Base-by-base conservation (phyloP, 2,113 vertebrate species). In the Plecturocebus donacophilus region DNA sequence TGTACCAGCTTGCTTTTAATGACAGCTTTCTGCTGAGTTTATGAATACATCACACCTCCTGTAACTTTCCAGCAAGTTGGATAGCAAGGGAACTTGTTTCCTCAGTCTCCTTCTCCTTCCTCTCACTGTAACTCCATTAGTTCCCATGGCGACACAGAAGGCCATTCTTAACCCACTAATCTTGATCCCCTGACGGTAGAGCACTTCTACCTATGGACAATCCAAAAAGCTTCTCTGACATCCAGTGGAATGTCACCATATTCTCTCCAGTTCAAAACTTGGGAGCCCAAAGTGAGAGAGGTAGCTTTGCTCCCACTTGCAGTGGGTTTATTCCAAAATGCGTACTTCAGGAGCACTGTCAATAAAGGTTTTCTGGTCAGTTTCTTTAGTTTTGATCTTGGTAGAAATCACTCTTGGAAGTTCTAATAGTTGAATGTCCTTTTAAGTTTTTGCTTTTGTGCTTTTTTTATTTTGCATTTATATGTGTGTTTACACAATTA, bases 161-260 rank as follows among this genome's bases (percentile, higher is more conserved):
- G 14, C 49, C 1, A 49, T 76, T 32, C 6, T 76, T 94, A 32
- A 49, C 9, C 35, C 3, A 16, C 10, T 9, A 54, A 5, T 30
- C 3, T 56, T 71, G 45, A 2, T 3, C 25, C 3, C 73, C 64
- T 90, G 80, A n/a, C 5, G 32, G 3, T 35, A 17, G 11, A 40
- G 14, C 42, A 17, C 6, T 35, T n/a, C 20, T 16, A n/a, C 20
- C 5, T 42, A 21, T 17, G 20, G 7, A 30, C 38, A 40, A 19
- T 12, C 3, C 35, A 76, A 25, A 19, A 49, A 70, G 61, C 6
- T 80, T 25, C 45, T 81, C 17, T 93, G 56, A 49, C 1, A 40
- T 17, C 2, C 4, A 21, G 13, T 68, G 30, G 17, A 2, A 9
- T 35, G 2, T 6, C 27, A 45, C 2, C 11, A 45, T 9, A 42